Evolutionary conservation across 2,797 vertebrate species (phyloP).

Genomic region (Champsocephalus esox): DNA sequence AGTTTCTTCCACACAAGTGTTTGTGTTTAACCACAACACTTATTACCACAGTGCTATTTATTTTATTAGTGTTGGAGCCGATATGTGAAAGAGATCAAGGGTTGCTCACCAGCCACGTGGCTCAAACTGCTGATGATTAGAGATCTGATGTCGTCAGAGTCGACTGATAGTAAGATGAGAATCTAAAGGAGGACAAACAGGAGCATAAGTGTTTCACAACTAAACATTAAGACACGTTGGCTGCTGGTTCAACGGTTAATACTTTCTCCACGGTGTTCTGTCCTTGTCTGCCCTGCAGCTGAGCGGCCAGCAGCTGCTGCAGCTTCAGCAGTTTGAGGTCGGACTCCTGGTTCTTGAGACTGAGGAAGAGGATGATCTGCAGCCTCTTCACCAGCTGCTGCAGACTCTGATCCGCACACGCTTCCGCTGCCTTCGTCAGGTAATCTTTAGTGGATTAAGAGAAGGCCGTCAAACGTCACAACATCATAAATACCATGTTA

Average conservation of each 20-base stretch:
- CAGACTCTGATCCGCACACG: conserved; percentile 82
- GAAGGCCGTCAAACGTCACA: neutral
- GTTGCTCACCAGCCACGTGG: conserved; percentile 84
- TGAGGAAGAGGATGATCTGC: conserved; percentile 87
- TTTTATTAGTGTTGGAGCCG: neutral
- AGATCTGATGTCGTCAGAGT: conserved; percentile 79
- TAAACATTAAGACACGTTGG: neutral
- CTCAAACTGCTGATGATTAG: conserved; percentile 81
- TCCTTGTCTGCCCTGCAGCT: conserved; percentile 73
- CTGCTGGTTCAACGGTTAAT: conserved; percentile 15
- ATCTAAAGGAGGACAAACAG: conserved; percentile 77
- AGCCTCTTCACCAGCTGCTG: conserved; percentile 87
- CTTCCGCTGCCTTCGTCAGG: conserved; percentile 85
- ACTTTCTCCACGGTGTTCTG: conserved; percentile 69
- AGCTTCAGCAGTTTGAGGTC: conserved; percentile 87
- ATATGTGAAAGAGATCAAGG: neutral
- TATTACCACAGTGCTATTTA: neutral
- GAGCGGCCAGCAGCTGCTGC: conserved; percentile 79
- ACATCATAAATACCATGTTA: neutral
- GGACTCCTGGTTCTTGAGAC: conserved; percentile 82
- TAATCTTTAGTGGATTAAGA: conserved; percentile 81
- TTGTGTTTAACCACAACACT: neutral
- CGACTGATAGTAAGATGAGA: conserved; percentile 87
- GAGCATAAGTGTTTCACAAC: neutral
- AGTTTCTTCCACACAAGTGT: neutral